These are phyloP conservation scores for Protobothrops flavoviridis DNA, from an alignment of 2,113 vertebrate genomes.

Conservation along the genomic window DNA sequence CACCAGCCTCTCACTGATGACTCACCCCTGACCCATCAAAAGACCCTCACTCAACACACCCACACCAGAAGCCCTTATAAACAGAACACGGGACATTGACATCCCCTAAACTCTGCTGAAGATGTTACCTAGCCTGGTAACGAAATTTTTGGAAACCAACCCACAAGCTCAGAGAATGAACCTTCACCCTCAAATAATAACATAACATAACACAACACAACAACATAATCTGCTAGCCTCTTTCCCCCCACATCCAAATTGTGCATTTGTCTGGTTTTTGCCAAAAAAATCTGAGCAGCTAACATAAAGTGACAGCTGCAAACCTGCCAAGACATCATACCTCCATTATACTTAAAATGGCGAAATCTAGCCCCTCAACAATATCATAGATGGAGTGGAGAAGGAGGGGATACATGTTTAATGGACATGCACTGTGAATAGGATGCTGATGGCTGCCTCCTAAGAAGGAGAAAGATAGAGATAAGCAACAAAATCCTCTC, in stretches of 20 bases:
- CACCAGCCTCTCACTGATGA: no score
- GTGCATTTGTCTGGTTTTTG: neutral
- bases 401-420: neutral
- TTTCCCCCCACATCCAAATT: neutral
- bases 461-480: neutral
- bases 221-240: neutral
- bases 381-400: neutral
- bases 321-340: neutral
- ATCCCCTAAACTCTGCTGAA: no score
- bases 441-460: neutral
- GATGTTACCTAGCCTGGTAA: no score
- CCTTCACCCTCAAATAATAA: no score
- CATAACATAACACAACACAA: no score
- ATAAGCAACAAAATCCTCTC: neutral
- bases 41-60: no score
- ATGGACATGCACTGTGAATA: neutral
- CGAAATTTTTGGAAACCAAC: no score
- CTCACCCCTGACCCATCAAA: no score
- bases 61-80: no score
- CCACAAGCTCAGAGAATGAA: no score
- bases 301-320: neutral
- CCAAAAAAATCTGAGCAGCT: neutral
- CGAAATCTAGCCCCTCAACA: neutral
- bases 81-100: no score
- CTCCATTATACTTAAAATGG: neutral